Evolutionary conservation across 2,113 vertebrate species (phyloP), one percentile per base, ranked within the genome.

Genomic region (Ariopsis seemanni): DNA sequence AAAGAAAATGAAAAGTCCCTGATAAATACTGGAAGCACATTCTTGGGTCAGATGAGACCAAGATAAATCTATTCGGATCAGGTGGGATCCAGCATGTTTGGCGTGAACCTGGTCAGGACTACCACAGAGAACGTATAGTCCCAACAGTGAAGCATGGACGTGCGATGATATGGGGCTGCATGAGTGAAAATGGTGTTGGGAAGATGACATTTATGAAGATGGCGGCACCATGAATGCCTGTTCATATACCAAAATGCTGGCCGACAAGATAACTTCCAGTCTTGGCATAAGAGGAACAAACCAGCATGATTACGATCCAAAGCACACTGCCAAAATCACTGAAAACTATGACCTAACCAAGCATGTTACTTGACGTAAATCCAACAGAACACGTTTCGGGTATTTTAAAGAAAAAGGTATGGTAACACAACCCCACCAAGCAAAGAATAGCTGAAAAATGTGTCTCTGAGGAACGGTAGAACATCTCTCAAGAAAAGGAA

Each of bases 241-340:
- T 65, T 12, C 6, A 78, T 53, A 60, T 34, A 25, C 48, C 74
- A 65, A 86, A 86, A 86, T 52, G 67, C 72, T 42, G 42, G 42
- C 42, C 3, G 3, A 42, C 42, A 42, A 42, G 4, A 42, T 42
- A 4, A 42, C 42, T 60, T 77, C 74, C 74, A 78, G 50, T 4
- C 50, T 52, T 78, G 75, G 50, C 10, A 34, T 8, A 11, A 11
- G 18, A 22, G 17, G 7, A 50, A 14, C 12, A 12, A 5, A 12
- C 42, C 9, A 75, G 72, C 20, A 75, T 75, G 10, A 57, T 15
- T 27, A 77, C 15, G 11, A 27, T 57, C 11, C n/a, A 30, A 79
- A 79, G 50, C 74, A 25, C 50, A n/a, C 50, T 25, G 22, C 34
- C 71, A 74, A 50, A n/a, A 53, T 15, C 20, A 53, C 65, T 50